phyloP scores from a whole-genome alignment of 2,797 vertebrate genomes.

The Leptoclinus maculatus region DNA sequence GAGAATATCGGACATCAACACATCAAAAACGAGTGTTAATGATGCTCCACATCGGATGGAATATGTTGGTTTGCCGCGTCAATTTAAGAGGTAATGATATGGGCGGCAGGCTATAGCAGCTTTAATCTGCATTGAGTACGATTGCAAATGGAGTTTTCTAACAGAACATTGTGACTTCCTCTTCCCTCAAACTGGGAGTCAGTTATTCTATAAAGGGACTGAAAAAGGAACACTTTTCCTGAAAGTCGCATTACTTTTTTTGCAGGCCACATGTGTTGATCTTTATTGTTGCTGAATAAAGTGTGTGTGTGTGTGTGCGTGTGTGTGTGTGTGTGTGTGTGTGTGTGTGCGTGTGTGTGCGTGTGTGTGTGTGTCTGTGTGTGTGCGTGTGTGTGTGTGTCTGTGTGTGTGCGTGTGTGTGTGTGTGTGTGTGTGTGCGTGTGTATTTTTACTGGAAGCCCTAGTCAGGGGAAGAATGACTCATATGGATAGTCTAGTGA shows the following conservation, averaged over 20 bases:
- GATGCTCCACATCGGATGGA: not conserved
- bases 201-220: not conserved
- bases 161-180: not conserved
- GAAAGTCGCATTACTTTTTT: slow-evolving; percentile 14
- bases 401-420: slow-evolving; percentile 12
- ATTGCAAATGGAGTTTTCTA: not conserved
- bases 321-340: slow-evolving; percentile 10
- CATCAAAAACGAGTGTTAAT: not conserved
- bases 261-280: slow-evolving; percentile 37
- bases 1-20: not conserved
- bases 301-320: slow-evolving; percentile 16
- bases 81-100: not conserved
- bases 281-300: slow-evolving; percentile 43
- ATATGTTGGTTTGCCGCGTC: not conserved
- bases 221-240: slow-evolving; percentile 1
- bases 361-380: slow-evolving; percentile 5
- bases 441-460: slow-evolving; percentile 52
- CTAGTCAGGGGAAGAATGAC: slow-evolving; percentile 56
- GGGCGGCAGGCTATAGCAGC: not conserved
- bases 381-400: slow-evolving; percentile 10
- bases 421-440: not conserved
- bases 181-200: not conserved
- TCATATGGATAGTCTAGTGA: slow-evolving; percentile 66
- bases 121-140: not conserved
- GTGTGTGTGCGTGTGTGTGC: slow-evolving; percentile 19